Base-by-base conservation (phyloP, 2,888 invertebrate species). In the Hylaea fasciaria region DNA sequence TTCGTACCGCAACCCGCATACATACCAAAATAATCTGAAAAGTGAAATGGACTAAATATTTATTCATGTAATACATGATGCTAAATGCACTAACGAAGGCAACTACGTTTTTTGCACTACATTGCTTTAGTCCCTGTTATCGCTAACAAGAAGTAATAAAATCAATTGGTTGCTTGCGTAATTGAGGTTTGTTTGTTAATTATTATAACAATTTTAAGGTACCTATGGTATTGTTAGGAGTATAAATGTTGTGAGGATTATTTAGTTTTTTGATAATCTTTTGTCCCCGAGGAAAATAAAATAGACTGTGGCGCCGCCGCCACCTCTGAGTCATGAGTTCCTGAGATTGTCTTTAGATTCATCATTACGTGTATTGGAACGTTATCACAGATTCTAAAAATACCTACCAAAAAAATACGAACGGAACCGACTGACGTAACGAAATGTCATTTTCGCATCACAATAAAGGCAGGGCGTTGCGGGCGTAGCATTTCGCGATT, bases 1-100 rank as follows among this genome's bases (percentile, higher is more conserved):
- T n/a, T n/a, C n/a, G n/a, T n/a, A n/a, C n/a, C n/a, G n/a, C n/a
- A n/a, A n/a, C n/a, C n/a, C n/a, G n/a, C 32, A 10, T 50, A 45
- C 46, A 28, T 45, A 54, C 64, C 49, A 55, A 47, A 56, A 58
- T 49, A 70, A 66, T 56, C 59, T 52, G 50, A 40, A 41, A 50
- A 45, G 22, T 32, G 16, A 52, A 43, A 56, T 16, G 41, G 16
- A 58, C 58, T 66, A 51, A 8, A 43, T 40, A 41, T 13, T 44
- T 45, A 41, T 43, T 55, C 60, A 55, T 55, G 11, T 47, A 51
- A 49, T 2, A 32, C 37, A 37, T 37, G 11, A 11, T 37, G 10
- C n/a, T 43, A 17, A 17, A 43, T 4, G 22, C 44, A 44, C 22
- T 22, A 44, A 22, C 44, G 22, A 12, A 44, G 7, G 17, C 44